phyloP scores from a whole-genome alignment of 2,888 invertebrate species.

The Diarsia dahlii region DNA sequence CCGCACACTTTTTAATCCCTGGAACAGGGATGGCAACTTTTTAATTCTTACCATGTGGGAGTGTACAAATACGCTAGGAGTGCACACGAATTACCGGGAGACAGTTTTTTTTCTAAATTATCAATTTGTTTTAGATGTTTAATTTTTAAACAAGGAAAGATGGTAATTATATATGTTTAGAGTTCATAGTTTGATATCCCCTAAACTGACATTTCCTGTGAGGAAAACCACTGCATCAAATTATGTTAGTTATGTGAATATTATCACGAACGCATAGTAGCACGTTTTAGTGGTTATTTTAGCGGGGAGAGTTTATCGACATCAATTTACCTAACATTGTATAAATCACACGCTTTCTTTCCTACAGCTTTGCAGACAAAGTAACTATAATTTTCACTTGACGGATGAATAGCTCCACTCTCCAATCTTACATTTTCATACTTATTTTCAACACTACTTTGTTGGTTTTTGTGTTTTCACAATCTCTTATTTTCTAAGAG shows the following conservation, averaged over 20 bases:
- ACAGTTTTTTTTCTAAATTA: background rate
- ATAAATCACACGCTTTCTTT: background rate
- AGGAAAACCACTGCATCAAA: constrained; percentile 47
- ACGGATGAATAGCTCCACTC: background rate
- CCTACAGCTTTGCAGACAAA: background rate
- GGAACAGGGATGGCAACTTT: constrained; percentile 69
- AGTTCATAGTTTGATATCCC: constrained; percentile 29
- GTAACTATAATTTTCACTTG: background rate
- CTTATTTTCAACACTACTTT: background rate
- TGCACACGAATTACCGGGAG: constrained; percentile 12
- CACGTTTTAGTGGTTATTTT: background rate
- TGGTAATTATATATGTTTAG: constrained; percentile 5
- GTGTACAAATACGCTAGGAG: constrained; percentile 35
- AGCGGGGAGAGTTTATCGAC: background rate
- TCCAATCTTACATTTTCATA: background rate
- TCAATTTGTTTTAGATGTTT: constrained; percentile 11
- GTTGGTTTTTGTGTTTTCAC: background rate
- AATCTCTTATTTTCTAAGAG: background rate
- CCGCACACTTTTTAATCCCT: constrained; percentile 73
- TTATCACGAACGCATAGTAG: constrained; percentile 26
- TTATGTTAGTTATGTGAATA: constrained; percentile 19
- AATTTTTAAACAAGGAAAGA: constrained; percentile 27
- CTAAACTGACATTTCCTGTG: constrained; percentile 42
- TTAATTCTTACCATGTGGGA: constrained; percentile 72
- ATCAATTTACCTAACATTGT: background rate